These are phyloP conservation scores for Ommatoiulus sabulosus DNA, from an alignment of 2,888 invertebrate species.

Conservation along the genomic window DNA sequence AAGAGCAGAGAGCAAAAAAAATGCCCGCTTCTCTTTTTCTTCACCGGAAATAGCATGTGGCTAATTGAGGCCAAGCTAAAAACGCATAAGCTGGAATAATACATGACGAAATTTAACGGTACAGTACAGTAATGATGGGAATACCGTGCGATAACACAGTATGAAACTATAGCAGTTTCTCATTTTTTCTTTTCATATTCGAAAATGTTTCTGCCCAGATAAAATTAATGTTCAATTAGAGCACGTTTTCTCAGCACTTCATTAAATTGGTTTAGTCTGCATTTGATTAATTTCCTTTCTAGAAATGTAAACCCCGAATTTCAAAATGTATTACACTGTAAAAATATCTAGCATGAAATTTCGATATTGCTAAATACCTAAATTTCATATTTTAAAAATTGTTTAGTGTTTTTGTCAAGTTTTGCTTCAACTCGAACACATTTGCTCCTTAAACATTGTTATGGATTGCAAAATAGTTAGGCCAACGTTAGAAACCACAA, in stretches of 20 bases:
- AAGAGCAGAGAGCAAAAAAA: conserved; percentile 37
- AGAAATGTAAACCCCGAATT: too few species aligned
- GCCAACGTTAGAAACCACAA: too few species aligned
- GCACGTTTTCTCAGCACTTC: background rate
- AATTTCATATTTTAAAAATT: too few species aligned
- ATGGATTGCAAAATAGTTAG: too few species aligned
- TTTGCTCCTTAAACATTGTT: too few species aligned
- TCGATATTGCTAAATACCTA: too few species aligned
- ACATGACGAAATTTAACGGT: conserved; percentile 33
- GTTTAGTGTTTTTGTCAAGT: too few species aligned
- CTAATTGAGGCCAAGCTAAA: conserved; percentile 45
- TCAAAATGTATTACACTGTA: too few species aligned
- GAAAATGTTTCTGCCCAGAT: background rate
- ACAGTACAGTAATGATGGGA: background rate
- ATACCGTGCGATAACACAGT: background rate
- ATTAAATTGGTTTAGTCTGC: background rate
- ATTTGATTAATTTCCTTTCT: too few species aligned
- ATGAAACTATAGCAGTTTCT: background rate
- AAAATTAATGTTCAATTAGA: background rate
- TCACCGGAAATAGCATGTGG: conserved; percentile 48
- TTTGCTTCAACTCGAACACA: too few species aligned
- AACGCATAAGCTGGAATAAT: background rate
- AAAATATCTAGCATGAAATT: too few species aligned
- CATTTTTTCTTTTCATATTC: background rate
- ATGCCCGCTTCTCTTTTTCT: background rate